These are phyloP conservation scores for Eulemur mongoz DNA, from an alignment of 2,797 vertebrate species.

Conservation along the genomic window DNA sequence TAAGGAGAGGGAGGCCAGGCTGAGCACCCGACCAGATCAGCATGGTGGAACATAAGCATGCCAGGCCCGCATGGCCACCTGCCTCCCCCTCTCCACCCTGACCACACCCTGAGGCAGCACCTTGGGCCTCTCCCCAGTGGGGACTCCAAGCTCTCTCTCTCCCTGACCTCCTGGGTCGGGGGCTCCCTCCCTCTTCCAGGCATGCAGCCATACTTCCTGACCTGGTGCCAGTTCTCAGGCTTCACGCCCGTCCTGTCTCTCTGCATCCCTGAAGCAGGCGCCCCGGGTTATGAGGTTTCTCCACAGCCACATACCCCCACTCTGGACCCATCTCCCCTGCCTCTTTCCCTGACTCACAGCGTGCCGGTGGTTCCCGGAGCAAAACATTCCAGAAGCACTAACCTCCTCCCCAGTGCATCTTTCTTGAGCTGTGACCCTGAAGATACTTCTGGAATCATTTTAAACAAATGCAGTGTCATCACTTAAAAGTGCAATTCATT, in stretches of 20 bases:
- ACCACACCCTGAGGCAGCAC: neutral
- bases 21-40: neutral
- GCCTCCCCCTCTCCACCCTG: rapidly evolving
- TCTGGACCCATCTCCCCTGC: neutral
- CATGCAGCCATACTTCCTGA: neutral
- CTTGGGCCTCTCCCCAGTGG: neutral
- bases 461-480: conserved; percentile 41
- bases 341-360: neutral
- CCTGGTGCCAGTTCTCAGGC: neutral
- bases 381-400: neutral
- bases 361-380: neutral
- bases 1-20: neutral
- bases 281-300: neutral
- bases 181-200: neutral
- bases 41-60: neutral
- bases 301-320: neutral
- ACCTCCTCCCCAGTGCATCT: neutral
- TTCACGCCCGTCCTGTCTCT: neutral
- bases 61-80: neutral
- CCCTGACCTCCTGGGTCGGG: neutral
- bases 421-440: neutral
- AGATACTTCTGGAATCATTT: conserved; percentile 42
- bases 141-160: neutral
- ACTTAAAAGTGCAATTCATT: conserved; percentile 50
- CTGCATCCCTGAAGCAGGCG: neutral